Evolutionary conservation across 2,113 vertebrate genomes (phyloP), one percentile per base, ranked within the genome.

Genomic region (Nasalis larvatus): DNA sequence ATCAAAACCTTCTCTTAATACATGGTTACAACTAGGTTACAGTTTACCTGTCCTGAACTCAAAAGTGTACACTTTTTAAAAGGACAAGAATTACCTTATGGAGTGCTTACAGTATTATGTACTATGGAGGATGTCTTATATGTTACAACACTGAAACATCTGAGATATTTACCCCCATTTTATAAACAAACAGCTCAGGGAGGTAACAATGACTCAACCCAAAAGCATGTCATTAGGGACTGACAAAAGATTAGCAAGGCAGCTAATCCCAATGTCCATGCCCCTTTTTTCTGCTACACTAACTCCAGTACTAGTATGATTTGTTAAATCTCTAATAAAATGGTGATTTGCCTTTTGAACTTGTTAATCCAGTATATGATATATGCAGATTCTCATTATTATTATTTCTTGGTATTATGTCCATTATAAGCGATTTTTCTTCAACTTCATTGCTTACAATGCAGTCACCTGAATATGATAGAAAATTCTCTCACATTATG

Each of bases 341-440:
- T 7, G 13, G 32, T 21, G 42, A 71, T 74, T 18, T 88, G 18
- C 47, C 87, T 93, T 58, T 45, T 83, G 52, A 86, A 30, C 14
- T 71, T 84, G 14, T 20, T 85, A 63, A 82, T 45, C 71, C 27
- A 63, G 35, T 27, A 4, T 23, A 30, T 12, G 23, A 37, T 35
- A 81, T 68, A 93, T 77, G 21, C 45, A 97, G 10, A 89, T 45
- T 69, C 32, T n/a, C 10, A 25, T 93, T 56, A 77, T 85, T 87
- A 42, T 88, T 89, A 47, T 47, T 82, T 91, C 63, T 93, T 16
- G 3, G 5, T 30, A n/a, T 47, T 77, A 40, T 35, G 80, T 96
- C 95, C 76, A 96, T 87, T 90, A 52, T 21, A 49, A 94, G 52
- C 21, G 81, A 95, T 85, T 94, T 94, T 47, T 56, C 47, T 86